Percentiles rank a stretch among this genome's conserved stretches.
Evolutionary conservation across 2,113 vertebrate species (phyloP).

Genomic region (Mustela lutreola): DNA sequence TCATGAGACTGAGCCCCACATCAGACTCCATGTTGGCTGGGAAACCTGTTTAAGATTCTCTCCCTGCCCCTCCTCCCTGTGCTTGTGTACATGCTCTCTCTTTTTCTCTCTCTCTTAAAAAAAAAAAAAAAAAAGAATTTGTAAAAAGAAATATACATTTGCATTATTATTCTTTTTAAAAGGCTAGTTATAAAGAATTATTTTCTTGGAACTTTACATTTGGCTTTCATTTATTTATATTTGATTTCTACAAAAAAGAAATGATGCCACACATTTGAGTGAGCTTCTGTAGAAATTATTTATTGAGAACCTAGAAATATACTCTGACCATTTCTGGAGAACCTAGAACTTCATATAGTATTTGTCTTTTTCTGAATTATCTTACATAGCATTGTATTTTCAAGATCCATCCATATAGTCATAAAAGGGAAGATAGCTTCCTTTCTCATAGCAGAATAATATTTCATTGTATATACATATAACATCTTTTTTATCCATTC

Average conservation of each 20-base stretch:
- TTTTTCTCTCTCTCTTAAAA: neutral
- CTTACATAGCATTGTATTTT: neutral
- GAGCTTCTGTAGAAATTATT: neutral
- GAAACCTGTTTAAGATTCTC: neutral
- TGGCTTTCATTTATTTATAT: neutral
- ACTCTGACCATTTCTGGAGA: neutral
- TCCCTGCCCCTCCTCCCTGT: neutral
- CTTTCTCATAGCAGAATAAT: neutral
- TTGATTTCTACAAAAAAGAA: conserved; percentile 36
- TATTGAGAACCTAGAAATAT: neutral
- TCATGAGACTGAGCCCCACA: neutral
- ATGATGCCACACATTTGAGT: neutral
- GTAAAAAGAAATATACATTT: neutral
- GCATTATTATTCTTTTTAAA: neutral
- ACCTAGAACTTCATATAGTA: neutral
- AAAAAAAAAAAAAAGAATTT: neutral
- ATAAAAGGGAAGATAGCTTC: neutral
- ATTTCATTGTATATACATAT: neutral
- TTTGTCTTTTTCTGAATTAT: neutral
- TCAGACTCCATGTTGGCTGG: neutral
- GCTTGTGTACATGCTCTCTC: neutral
- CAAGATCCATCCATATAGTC: neutral
- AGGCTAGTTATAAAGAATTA: neutral
- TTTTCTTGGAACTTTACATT: neutral
- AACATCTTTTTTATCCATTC: neutral